Percentiles rank a stretch among this genome's conserved stretches.
Conservation (phyloP, 2,888 invertebrate species). For the Pantelozetes paolii region DNA sequence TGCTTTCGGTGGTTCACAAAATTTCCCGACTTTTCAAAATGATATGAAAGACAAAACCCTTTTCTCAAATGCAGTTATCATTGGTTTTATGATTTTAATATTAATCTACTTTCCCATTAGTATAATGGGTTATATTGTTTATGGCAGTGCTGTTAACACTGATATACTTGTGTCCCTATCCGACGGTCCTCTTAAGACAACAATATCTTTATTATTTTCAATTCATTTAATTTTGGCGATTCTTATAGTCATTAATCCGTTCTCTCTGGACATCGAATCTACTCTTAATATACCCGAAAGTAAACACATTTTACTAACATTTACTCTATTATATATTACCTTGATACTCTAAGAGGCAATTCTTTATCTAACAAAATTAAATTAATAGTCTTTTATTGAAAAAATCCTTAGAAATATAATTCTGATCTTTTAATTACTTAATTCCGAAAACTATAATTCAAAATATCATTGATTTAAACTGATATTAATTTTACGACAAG, state of each 20-base stretch:
- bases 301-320: no score
- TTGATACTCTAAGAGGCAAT: no score
- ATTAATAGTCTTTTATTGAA: no score
- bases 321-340: no score
- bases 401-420: no score
- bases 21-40: slow-evolving; percentile 80
- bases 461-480: no score
- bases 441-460: no score
- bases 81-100: slow-evolving; percentile 61
- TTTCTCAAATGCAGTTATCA: slow-evolving; percentile 66
- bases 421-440: no score
- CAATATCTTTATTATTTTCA: slow-evolving; percentile 63
- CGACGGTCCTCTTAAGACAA: slow-evolving; percentile 58
- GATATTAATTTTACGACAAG: slow-evolving; percentile 60
- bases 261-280: slow-evolving; percentile 74
- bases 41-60: slow-evolving; percentile 77
- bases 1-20: slow-evolving; percentile 68
- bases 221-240: slow-evolving; percentile 65
- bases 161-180: slow-evolving; percentile 67
- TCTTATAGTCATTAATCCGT: slow-evolving; percentile 66
- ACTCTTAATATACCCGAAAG: slow-evolving; percentile 65
- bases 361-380: no score
- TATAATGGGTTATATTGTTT: slow-evolving; percentile 62
- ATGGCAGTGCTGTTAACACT: slow-evolving; percentile 65
- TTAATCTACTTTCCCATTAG: slow-evolving; percentile 68